phyloP scores from a whole-genome alignment of 2,113 vertebrate genomes.

The Bufo gargarizans region DNA sequence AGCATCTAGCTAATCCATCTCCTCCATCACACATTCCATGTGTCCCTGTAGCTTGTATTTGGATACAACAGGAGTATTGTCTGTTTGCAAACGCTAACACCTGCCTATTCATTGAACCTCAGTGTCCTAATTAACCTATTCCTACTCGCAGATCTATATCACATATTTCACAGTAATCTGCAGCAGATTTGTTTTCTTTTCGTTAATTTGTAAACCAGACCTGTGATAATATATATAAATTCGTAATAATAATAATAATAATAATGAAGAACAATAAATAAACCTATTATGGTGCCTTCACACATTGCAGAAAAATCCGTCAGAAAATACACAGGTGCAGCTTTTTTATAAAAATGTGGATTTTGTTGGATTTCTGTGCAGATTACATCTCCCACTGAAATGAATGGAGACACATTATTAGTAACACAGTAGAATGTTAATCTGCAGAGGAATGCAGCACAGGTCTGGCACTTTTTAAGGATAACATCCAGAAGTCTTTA shows the following conservation, averaged over 20 bases:
- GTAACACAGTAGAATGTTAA: no score
- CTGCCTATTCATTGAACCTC: slow-evolving; percentile 6
- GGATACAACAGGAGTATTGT: slow-evolving; percentile 42
- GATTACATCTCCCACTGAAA: no score
- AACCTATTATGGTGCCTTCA: no score
- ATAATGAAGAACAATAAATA: no score
- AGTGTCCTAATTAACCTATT: slow-evolving; percentile 29
- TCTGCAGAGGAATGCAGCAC: no score
- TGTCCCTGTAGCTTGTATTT: slow-evolving; percentile 31
- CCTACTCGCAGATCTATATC: not conserved
- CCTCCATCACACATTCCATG: slow-evolving; percentile 41
- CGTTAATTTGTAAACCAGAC: not conserved
- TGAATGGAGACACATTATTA: no score
- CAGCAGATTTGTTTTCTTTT: not conserved
- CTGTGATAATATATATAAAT: not conserved
- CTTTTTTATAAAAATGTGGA: no score
- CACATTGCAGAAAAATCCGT: no score
- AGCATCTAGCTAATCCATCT: slow-evolving; percentile 43
- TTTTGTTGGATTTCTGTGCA: no score
- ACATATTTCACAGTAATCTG: not conserved
- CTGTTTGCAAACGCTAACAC: not conserved
- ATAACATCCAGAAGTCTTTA: no score
- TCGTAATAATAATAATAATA: not conserved
- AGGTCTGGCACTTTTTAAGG: no score
- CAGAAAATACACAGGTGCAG: no score